Base-by-base conservation (phyloP, 2,797 vertebrate genomes). In the Selene dorsalis region DNA sequence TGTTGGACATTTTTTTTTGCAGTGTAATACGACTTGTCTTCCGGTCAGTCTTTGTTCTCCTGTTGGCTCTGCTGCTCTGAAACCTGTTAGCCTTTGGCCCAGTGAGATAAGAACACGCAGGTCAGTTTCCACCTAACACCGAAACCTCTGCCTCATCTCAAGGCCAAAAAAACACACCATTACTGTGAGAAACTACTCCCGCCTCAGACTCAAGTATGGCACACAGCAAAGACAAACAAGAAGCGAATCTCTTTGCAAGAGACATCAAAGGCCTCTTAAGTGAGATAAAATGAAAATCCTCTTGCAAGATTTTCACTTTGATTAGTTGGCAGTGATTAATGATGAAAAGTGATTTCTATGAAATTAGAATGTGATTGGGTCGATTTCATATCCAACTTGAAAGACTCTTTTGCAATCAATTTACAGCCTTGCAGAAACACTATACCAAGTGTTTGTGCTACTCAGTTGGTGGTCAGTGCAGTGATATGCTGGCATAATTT, bases 61-160 rank as follows among this genome's bases (percentile, higher is more conserved):
- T 55, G 60, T 62, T 77, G 39, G 69, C 75, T 68, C 67, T 77
- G 77, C 84, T 73, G 57, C 55, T 57, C 32, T 80, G 73, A 79
- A 83, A 89, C 67, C 69, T 75, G 52, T 75, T 87, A 17, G 26
- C 76, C 89, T 92, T 86, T 85, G 74, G 39, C 84, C 87, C 61
- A 75, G 47, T 63, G 56, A 91, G 86, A 91, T 91, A 87, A 88
- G 75, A 82, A 48, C 58, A 24, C 45, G n/a, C 75, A 69, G 79
- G 82, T 75, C 75, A 77, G 79, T 86, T 85, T 84, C 83, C 48
- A 30, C 43, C 17, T 1, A n/a, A 30, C 24, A 63, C 59, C 14
- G 62, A 83, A 85, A 72, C 72, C 60, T 60, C 38, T 58, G 22
- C 50, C 50, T 73, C 48, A 60, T 56, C 48, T 50, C 24, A 16